Conservation (phyloP, 2,888 invertebrate species). For the Macrophya alboannulata region DNA sequence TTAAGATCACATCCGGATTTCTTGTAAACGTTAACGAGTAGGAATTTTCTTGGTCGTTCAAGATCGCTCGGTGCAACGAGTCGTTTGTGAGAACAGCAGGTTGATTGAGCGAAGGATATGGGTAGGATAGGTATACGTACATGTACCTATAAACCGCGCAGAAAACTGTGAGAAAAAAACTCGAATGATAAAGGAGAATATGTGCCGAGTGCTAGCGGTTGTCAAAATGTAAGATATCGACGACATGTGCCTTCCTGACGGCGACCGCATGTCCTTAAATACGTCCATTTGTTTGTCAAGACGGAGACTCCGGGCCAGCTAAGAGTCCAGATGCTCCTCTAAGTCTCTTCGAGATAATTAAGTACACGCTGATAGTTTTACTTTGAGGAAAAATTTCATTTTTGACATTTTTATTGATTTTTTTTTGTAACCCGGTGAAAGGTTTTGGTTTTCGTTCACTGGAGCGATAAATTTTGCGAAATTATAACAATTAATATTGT, state of each 20-base stretch:
- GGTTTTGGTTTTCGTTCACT: background rate
- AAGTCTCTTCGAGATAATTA: constrained; percentile 44
- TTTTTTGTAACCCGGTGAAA: background rate
- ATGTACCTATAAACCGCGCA: background rate
- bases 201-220: constrained; percentile 36
- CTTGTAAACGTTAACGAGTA: constrained; percentile 22
- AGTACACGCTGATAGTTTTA: background rate
- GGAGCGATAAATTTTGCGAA: background rate
- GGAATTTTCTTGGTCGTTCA: background rate
- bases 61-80: too few relatives aligned
- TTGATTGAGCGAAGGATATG: background rate
- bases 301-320: constrained; percentile 28
- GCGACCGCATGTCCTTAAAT: constrained; percentile 70
- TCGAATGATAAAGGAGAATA: constrained; percentile 32
- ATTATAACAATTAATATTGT: too few relatives aligned
- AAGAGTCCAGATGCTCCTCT: background rate
- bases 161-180: constrained; percentile 42
- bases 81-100: background rate
- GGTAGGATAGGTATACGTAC: background rate
- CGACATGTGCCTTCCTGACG: constrained; percentile 68
- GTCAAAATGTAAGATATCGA: constrained; percentile 71
- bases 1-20: background rate
- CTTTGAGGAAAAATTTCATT: background rate
- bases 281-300: constrained; percentile 70
- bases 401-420: too few relatives aligned